These are phyloP conservation scores for Athrips mouffetella DNA, from an alignment of 2,888 invertebrate genomes.

Conservation along the genomic window DNA sequence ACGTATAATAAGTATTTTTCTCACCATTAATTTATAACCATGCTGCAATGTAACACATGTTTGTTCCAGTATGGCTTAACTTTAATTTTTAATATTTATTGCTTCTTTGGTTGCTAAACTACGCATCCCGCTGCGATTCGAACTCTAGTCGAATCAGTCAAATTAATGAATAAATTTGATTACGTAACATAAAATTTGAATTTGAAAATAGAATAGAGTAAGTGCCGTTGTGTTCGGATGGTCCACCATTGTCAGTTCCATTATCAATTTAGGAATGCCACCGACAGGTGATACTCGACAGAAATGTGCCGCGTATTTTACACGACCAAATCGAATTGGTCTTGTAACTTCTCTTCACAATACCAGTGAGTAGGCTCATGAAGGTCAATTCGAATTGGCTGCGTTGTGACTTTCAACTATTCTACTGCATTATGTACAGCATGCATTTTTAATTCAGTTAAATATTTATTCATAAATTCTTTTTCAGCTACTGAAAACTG, in stretches of 20 bases:
- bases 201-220: conserved; percentile 40
- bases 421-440: too few relatives aligned
- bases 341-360: conserved; percentile 10
- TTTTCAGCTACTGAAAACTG: too few relatives aligned
- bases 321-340: conserved; percentile 25
- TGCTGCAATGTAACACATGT: too few relatives aligned
- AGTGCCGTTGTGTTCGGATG: conserved; percentile 41
- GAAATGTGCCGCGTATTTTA: conserved; percentile 30
- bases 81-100: too few relatives aligned
- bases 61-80: too few relatives aligned
- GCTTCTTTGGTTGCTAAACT: too few relatives aligned
- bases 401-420: background rate
- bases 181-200: conserved; percentile 21
- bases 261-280: conserved; percentile 45
- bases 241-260: conserved; percentile 56
- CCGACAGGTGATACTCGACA: conserved; percentile 47
- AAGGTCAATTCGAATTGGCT: conserved; percentile 6
- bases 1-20: too few relatives aligned
- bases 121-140: too few relatives aligned
- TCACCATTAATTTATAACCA: too few relatives aligned
- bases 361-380: background rate
- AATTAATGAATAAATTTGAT: background rate
- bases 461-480: too few relatives aligned
- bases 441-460: too few relatives aligned
- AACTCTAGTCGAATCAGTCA: too few relatives aligned